Base-by-base conservation (phyloP, 2,113 vertebrate species). In the Colistium nudipinnis region DNA sequence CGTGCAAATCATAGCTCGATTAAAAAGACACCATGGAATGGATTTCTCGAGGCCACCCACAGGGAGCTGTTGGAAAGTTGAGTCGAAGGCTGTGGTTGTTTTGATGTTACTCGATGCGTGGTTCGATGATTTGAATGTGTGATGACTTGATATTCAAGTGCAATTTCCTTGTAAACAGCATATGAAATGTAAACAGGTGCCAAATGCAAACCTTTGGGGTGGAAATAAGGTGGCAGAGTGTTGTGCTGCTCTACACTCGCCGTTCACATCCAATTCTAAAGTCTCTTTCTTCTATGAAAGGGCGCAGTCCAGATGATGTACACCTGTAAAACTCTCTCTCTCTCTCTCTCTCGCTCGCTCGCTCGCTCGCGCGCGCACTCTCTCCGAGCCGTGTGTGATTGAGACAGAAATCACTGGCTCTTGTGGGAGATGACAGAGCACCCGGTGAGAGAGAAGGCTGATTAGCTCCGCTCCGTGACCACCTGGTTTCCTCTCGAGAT, bases 391-490 rank as follows among this genome's bases (percentile, higher is more conserved):
- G n/a, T n/a, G n/a, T n/a, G n/a, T n/a, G n/a, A n/a, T n/a, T n/a
- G n/a, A n/a, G n/a, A n/a, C n/a, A n/a, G n/a, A n/a, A n/a, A n/a
- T n/a, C n/a, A n/a, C n/a, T n/a, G n/a, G n/a, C n/a, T n/a, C n/a
- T n/a, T n/a, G n/a, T n/a, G 35, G 35, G 6, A 39, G 57, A 76
- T 43, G 47, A 6, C 35, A 33, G 47, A 16, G 39, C 52, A 75
- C 48, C 65, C 66, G n/a, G 66, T 35, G 27, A 43, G 45, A 60
- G 28, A 43, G 47, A 36, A 35, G 43, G 38, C 51, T 80, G 65
- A 86, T 87, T 63, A 71, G 25, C 35, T 67, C 16, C 49, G 12
- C 33, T 41, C 54, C 80, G 19, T 72, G 59, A 36, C 28, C 11
- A 13, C 52, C 60, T 51, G 53, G 14, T 19, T 71, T 52, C 59